These are phyloP conservation scores for Diarsia dahlii DNA, from an alignment of 2,888 invertebrate species.

Conservation along the genomic window DNA sequence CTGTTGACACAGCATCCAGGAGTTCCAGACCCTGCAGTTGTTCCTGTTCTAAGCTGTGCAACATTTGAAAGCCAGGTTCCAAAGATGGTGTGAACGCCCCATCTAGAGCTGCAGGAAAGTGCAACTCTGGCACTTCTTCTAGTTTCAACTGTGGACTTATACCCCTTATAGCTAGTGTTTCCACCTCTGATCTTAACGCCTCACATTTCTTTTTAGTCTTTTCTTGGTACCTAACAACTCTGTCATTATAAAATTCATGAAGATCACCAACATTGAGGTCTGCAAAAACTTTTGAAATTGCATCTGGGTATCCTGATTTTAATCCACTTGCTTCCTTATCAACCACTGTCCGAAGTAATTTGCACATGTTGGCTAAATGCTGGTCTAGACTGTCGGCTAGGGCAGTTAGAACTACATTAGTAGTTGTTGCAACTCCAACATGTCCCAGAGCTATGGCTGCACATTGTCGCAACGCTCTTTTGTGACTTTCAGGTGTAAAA, in stretches of 20 bases:
- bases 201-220: conserved; percentile 82
- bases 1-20: conserved; percentile 81
- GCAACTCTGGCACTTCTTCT: conserved; percentile 89
- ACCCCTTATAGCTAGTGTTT: conserved; percentile 80
- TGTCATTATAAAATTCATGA: conserved; percentile 85
- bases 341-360: conserved; percentile 82
- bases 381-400: conserved; percentile 84
- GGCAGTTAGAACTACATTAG: conserved; percentile 82
- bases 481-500: conserved; percentile 87
- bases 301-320: conserved; percentile 86
- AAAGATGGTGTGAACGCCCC: conserved; percentile 90
- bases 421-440: conserved; percentile 82
- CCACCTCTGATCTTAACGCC: conserved; percentile 78
- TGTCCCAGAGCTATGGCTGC: conserved; percentile 87
- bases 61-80: conserved; percentile 92
- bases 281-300: conserved; percentile 86
- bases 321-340: conserved; percentile 85
- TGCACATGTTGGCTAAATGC: conserved; percentile 86
- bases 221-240: conserved; percentile 83
- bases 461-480: conserved; percentile 84
- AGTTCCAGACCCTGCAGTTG: conserved; percentile 86
- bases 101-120: conserved; percentile 89
- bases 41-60: conserved; percentile 92
- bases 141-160: conserved; percentile 84
- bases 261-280: conserved; percentile 86